Evolutionary conservation across 2,888 invertebrate genomes (phyloP), one percentile per base, ranked within the genome.

Genomic region (Embidobia sp.): DNA sequence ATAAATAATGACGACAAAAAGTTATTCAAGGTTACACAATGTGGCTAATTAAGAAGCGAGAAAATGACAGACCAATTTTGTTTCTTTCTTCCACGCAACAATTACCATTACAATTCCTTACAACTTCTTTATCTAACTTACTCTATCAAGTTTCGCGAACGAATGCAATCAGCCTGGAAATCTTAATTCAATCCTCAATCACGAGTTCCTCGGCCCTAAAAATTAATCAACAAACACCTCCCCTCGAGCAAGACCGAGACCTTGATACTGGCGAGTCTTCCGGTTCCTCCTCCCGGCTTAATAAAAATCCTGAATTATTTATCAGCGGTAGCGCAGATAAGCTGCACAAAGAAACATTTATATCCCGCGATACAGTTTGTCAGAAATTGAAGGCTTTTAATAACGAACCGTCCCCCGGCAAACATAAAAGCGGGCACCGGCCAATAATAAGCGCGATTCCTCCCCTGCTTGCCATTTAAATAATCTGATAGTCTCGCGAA

Each of bases 401-500:
- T 59, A 70, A 61, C 27, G 35, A 18, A 0, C 26, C 18, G 16
- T 22, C 31, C 27, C 40, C 15, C 35, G 44, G 49, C 48, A 15
- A 18, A 31, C 7, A 3, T 3, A 11, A 8, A 27, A 19, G 29
- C 1, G 33, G 35, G 27, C n/a, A n/a, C n/a, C 64, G 31, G 66
- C 78, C 77, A 77, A 79, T 80, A 78, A 79, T 74, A 77, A 80
- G 76, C 69, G 48, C 48, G 40, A 51, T 67, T 55, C 40, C 19
- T n/a, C 51, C 48, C 27, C 44, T 7, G 3, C 31, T 35, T 61
- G 63, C 74, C 78, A 67, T 80, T 78, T 72, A 79, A 81, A 81
- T 81, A 77, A 81, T 79, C 78, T 49, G 78, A 81, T 81, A 72
- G 79, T 77, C 77, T 29, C 27, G 40, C 37, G 29, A 37, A 42